phyloP scores from a whole-genome alignment of 2,797 vertebrate genomes.

The Falco berigora region DNA sequence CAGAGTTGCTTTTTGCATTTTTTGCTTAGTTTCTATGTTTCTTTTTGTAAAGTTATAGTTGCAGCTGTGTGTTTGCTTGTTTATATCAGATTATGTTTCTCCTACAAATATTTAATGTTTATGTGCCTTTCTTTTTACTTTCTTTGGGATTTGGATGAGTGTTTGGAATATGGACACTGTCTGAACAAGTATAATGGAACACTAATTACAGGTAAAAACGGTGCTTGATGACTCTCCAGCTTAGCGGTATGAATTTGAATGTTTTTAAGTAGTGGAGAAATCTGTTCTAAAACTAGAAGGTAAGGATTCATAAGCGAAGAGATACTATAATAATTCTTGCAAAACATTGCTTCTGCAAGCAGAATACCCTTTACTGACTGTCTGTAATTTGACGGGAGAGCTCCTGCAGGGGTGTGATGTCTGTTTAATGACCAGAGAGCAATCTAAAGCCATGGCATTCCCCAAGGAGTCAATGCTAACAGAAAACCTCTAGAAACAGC shows the following conservation, averaged over 20 bases:
- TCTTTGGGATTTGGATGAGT: conserved; percentile 30
- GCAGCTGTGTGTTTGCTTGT: conserved; percentile 45
- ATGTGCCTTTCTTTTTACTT: conserved; percentile 74
- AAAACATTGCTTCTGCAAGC: neutral
- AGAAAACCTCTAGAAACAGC: neutral
- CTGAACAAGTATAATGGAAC: conserved; percentile 58
- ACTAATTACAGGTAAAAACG: conserved; percentile 2
- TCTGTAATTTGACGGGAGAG: neutral
- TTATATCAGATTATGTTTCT: conserved; percentile 51
- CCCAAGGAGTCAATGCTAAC: neutral
- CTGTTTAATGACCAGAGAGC: neutral
- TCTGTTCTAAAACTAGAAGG: neutral
- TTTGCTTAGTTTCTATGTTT: conserved; percentile 54
- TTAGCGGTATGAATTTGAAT: neutral
- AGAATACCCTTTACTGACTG: neutral
- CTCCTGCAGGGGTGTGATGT: neutral
- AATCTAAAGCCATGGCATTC: neutral
- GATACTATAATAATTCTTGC: neutral
- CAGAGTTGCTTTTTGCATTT: conserved; percentile 64
- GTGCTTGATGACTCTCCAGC: neutral
- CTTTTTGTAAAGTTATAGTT: conserved; percentile 55
- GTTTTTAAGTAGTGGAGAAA: neutral
- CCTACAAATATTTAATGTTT: conserved; percentile 66
- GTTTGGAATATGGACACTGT: conserved; percentile 40
- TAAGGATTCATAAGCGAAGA: neutral